phyloP scores from a whole-genome alignment of 2,888 invertebrate genomes.

The Busseola fusca region DNA sequence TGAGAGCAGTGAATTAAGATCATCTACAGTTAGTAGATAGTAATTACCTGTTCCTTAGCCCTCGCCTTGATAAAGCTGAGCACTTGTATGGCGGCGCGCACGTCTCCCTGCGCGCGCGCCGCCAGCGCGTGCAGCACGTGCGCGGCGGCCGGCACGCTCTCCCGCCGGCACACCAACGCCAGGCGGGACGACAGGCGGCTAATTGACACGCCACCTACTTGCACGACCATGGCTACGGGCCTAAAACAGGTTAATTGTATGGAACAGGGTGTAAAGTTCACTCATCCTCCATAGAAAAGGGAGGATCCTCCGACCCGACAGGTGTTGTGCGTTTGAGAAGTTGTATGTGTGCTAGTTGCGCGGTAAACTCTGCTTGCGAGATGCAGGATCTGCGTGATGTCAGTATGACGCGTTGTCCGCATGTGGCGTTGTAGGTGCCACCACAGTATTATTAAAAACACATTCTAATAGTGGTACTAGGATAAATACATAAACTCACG shows the following conservation, averaged over 20 bases:
- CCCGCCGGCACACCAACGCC: slow-evolving; percentile 90
- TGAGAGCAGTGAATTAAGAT: background rate
- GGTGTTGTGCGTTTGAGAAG: no score
- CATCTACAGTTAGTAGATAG: background rate
- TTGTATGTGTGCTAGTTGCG: no score
- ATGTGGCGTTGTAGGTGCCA: no score
- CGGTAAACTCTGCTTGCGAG: no score
- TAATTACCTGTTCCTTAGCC: slow-evolving; percentile 67
- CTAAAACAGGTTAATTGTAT: slow-evolving; percentile 76
- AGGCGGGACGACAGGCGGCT: slow-evolving; percentile 90
- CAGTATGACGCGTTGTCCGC: no score
- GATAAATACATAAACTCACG: no score
- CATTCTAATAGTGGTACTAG: no score
- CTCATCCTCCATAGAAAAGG: no score
- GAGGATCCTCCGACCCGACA: no score
- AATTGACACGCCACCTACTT: slow-evolving; percentile 90
- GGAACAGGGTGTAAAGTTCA: no score
- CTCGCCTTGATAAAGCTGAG: slow-evolving; percentile 92
- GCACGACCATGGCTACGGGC: slow-evolving; percentile 93
- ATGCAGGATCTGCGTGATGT: no score
- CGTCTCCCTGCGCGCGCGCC: slow-evolving; percentile 96
- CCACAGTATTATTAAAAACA: no score
- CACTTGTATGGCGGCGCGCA: slow-evolving; percentile 96
- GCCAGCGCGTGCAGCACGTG: slow-evolving; percentile 93
- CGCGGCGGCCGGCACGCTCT: slow-evolving; percentile 91